phyloP scores from a whole-genome alignment of 2,113 vertebrate species.

The Gobius niger region DNA sequence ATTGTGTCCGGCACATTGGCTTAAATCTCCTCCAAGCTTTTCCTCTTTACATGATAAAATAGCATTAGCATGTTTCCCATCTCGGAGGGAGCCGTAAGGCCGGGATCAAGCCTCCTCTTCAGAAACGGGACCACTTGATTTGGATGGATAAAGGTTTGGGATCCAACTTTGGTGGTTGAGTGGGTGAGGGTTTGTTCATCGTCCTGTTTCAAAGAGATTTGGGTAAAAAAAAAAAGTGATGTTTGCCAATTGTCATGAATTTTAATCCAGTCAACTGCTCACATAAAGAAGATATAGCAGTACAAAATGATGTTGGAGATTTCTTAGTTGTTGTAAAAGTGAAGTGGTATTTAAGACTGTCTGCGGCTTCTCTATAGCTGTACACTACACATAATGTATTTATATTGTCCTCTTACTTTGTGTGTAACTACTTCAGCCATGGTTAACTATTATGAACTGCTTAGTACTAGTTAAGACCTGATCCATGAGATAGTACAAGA shows the following conservation, averaged over 20 bases:
- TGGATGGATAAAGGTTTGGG: constrained; percentile 40
- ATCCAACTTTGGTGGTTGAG: constrained; percentile 40
- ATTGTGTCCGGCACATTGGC: constrained; percentile 74
- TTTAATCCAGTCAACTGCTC: neutral
- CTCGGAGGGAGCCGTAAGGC: constrained; percentile 40
- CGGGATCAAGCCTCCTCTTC: constrained; percentile 46
- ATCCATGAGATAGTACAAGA: no score
- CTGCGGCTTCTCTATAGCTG: no score
- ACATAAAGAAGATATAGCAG: neutral
- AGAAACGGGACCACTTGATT: constrained; percentile 55
- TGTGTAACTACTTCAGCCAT: no score
- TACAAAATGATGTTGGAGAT: neutral
- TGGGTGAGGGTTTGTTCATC: constrained; percentile 56
- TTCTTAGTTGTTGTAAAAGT: no score
- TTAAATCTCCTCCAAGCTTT: constrained; percentile 69
- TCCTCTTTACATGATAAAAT: constrained; percentile 68
- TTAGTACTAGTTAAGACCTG: no score
- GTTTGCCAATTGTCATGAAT: neutral
- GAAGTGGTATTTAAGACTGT: no score
- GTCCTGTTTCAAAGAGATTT: constrained; percentile 25
- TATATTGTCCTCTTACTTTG: no score
- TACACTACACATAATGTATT: no score
- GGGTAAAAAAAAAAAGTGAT: neutral
- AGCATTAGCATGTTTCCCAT: constrained; percentile 66
- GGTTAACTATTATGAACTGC: no score